Evolutionary conservation across 2,797 vertebrate species (phyloP).

Genomic region (Onychomys leucogaster): DNA sequence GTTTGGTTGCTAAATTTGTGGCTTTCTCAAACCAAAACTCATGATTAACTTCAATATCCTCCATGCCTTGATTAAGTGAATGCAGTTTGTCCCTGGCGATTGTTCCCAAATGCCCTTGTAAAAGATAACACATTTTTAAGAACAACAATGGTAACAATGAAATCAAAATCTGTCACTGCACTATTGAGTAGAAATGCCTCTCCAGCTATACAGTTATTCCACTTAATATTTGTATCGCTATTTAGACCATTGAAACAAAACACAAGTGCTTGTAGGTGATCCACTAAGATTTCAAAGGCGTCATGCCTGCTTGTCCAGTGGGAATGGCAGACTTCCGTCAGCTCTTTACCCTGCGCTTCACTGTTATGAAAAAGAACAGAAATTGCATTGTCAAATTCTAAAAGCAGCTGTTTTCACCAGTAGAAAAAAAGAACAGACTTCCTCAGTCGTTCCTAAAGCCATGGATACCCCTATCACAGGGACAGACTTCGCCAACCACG

Average conservation of each 20-base stretch:
- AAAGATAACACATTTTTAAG: slow-evolving; percentile 94
- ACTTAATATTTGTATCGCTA: slow-evolving; percentile 92
- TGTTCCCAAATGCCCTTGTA: slow-evolving; percentile 94
- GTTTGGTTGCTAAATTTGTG: no score
- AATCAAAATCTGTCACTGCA: slow-evolving; percentile 95
- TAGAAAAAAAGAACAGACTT: no score
- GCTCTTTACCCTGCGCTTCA: no score
- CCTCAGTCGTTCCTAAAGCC: no score
- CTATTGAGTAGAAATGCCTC: slow-evolving; percentile 93
- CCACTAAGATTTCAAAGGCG: slow-evolving; percentile 93
- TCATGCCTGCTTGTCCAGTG: no score
- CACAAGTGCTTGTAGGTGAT: slow-evolving; percentile 93
- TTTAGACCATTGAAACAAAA: slow-evolving; percentile 94
- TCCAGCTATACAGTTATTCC: slow-evolving; percentile 90
- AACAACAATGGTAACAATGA: slow-evolving; percentile 93
- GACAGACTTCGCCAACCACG: slow-evolving; percentile 91
- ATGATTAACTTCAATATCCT: no score
- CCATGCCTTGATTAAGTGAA: no score
- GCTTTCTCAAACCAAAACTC: no score
- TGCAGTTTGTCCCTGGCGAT: slow-evolving; percentile 91
- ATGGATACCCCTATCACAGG: slow-evolving; percentile 91
- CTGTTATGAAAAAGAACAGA: no score
- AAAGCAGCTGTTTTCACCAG: no score
- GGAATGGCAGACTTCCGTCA: no score
- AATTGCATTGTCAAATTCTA: no score